Evolutionary conservation across 1,140 invertebrate species (phyloP).

Genomic region (Drosophila nigrodunni): DNA sequence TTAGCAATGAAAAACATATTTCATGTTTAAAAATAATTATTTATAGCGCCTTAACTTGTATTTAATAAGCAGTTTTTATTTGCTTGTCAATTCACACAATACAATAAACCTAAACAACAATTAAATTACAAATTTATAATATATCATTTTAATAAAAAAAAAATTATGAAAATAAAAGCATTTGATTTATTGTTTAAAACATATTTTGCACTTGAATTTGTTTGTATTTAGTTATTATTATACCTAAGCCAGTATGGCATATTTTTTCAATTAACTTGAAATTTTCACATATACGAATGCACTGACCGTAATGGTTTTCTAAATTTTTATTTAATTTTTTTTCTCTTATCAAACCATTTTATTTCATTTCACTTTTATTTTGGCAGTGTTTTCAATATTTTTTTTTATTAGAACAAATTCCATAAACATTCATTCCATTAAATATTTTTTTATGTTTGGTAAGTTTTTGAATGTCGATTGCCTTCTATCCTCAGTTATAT

Average conservation of each 20-base stretch:
- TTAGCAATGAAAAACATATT: slow-evolving; percentile 40
- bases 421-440: slow-evolving; percentile 46
- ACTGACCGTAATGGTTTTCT: slow-evolving; percentile 37
- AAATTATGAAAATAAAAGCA: slow-evolving; percentile 46
- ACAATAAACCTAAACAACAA: slow-evolving; percentile 42
- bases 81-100: slow-evolving; percentile 21
- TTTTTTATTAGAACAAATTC: slow-evolving; percentile 49
- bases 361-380: slow-evolving; percentile 67
- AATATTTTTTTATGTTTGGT: slow-evolving; percentile 30
- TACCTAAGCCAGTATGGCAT: slow-evolving; percentile 33
- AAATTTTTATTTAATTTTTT: slow-evolving; percentile 26
- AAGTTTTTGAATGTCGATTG: slow-evolving; percentile 31
- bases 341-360: slow-evolving; percentile 24
- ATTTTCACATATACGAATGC: slow-evolving; percentile 33
- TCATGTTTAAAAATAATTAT: slow-evolving; percentile 43
- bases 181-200: slow-evolving; percentile 74
- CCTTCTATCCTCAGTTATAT: slow-evolving; percentile 26
- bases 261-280: slow-evolving; percentile 42
- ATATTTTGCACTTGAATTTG: slow-evolving; percentile 80
- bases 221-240: slow-evolving; percentile 52
- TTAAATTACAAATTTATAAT: slow-evolving; percentile 67
- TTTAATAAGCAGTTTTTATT: slow-evolving; percentile 27
- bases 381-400: slow-evolving; percentile 74
- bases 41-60: slow-evolving; percentile 16
- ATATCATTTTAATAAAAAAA: slow-evolving; percentile 58